Percentiles rank a stretch among this genome's conserved stretches.
These are phyloP conservation scores for Spodoptera litura DNA, from an alignment of 1,140 invertebrate species.

Conservation along the genomic window DNA sequence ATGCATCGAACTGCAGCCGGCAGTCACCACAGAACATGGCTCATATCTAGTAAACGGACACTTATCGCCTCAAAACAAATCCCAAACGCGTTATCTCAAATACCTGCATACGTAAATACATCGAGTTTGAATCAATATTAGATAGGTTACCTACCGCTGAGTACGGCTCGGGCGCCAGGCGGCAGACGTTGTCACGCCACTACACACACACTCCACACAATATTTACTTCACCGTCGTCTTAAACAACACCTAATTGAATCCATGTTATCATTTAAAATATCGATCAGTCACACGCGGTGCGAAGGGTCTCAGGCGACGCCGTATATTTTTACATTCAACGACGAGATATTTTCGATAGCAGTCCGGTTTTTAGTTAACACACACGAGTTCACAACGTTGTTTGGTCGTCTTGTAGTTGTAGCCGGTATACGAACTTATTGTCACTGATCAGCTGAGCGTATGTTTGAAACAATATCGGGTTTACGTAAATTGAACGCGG, in stretches of 20 bases:
- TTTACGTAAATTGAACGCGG: constrained; percentile 54
- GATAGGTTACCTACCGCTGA: constrained; percentile 74
- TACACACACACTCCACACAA: constrained; percentile 62
- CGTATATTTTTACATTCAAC: constrained; percentile 82
- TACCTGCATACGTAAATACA: constrained; percentile 65
- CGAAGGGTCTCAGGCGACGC: constrained; percentile 75
- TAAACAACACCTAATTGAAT: constrained; percentile 81
- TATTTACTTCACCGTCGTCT: constrained; percentile 72
- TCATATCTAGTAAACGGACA: constrained; percentile 55
- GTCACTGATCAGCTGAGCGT: constrained; percentile 82
- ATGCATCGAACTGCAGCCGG: constrained; percentile 30
- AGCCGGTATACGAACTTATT: constrained; percentile 57
- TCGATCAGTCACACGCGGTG: constrained; percentile 83
- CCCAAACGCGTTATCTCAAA: constrained; percentile 68
- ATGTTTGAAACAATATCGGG: constrained; percentile 81
- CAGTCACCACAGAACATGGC: not conserved
- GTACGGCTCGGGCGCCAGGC: constrained; percentile 47
- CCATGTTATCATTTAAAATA: constrained; percentile 86
- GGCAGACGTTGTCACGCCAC: constrained; percentile 55
- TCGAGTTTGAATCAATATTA: constrained; percentile 77
- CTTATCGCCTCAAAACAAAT: constrained; percentile 80
- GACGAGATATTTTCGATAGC: constrained; percentile 72
- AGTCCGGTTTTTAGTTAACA: constrained; percentile 53
- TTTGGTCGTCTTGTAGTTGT: constrained; percentile 45
- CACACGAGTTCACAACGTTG: constrained; percentile 50